Evolutionary conservation across 2,113 vertebrate genomes (phyloP), one percentile per base, ranked within the genome.

Genomic region (Zosterops lateralis): DNA sequence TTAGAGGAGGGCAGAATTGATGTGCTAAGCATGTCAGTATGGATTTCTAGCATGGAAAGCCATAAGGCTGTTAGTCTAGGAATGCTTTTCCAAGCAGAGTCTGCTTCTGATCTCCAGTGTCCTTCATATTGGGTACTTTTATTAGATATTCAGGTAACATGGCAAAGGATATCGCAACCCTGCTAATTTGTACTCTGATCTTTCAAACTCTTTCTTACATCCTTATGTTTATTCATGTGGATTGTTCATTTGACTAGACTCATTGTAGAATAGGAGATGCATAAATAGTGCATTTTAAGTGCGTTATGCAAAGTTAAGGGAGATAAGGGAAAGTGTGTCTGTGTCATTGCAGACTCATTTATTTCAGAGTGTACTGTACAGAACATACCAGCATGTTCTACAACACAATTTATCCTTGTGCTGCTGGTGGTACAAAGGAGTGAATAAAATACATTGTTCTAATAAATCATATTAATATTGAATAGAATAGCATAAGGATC

Each of bases 381-480:
- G 70, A 91, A 36, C 66, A 73, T 51, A 67, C 15, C 71, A 64
- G 62, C 42, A 5, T 82, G 77, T 84, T 94, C 78, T 93, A 28
- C 71, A 57, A 7, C 10, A 29, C 40, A 76, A 90, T 95, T 91
- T 93, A 87, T 92, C 73, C 48, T 50, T 75, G 44, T 90, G 48
- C 78, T 93, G 58, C 77, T 87, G 77, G 28, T 89, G 84, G 44
- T 80, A 58, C 73, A 82, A 90, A 82, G 65, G 34, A 92, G n/a
- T 77, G 92, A 90, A 86, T 87, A 87, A 91, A 93, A 92, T 82
- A 48, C 47, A 53, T 84, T 87, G 67, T 87, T 89, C 42, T 51
- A 85, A 94, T 95, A 95, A 95, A 95, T 95, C 70, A 47, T 64
- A 84, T 92, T 96, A 95, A 76, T 93, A 76, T 64, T 0, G 0